Evolutionary conservation across 2,888 invertebrate species (phyloP).

Genomic region (Drosophila cognata): DNA sequence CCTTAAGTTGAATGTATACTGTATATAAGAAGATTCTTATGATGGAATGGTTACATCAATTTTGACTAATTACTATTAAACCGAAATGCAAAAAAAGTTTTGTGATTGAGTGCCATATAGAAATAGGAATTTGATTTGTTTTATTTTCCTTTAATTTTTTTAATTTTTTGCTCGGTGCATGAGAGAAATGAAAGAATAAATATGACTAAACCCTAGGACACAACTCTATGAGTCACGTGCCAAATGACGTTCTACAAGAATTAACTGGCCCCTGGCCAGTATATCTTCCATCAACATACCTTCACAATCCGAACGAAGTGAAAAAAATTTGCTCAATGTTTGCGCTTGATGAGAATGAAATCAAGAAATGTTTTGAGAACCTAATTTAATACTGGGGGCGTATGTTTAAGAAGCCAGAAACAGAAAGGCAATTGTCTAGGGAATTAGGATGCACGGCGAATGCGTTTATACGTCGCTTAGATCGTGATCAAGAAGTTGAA

Average conservation of each 20-base stretch:
- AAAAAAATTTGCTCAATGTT: conserved; percentile 83
- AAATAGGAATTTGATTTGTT: conserved; percentile 26
- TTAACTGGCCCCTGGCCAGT: conserved; percentile 40
- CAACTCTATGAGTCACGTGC: conserved; percentile 61
- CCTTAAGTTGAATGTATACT: conserved; percentile 48
- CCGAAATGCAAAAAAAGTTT: conserved; percentile 45
- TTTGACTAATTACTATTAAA: conserved; percentile 37
- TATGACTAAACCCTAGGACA: conserved; percentile 59
- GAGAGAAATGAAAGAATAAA: conserved; percentile 39
- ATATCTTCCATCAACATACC: conserved; percentile 20
- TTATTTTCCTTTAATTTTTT: background rate
- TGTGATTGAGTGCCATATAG: conserved; percentile 45
- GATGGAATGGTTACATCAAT: conserved; percentile 34
- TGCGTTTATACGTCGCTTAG: conserved; percentile 42
- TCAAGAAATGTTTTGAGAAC: conserved; percentile 16
- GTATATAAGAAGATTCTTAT: conserved; percentile 36
- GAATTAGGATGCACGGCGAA: conserved; percentile 13
- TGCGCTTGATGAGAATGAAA: conserved; percentile 20
- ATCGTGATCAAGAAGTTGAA: background rate
- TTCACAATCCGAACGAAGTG: conserved; percentile 83
- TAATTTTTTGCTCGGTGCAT: conserved; percentile 53
- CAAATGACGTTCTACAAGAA: conserved; percentile 48
- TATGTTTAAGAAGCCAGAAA: conserved; percentile 55
- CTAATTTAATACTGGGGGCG: conserved; percentile 13
- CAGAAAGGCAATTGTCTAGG: conserved; percentile 8